These are phyloP conservation scores for Pteruthius melanotis DNA, from an alignment of 2,113 vertebrate species.

Conservation along the genomic window DNA sequence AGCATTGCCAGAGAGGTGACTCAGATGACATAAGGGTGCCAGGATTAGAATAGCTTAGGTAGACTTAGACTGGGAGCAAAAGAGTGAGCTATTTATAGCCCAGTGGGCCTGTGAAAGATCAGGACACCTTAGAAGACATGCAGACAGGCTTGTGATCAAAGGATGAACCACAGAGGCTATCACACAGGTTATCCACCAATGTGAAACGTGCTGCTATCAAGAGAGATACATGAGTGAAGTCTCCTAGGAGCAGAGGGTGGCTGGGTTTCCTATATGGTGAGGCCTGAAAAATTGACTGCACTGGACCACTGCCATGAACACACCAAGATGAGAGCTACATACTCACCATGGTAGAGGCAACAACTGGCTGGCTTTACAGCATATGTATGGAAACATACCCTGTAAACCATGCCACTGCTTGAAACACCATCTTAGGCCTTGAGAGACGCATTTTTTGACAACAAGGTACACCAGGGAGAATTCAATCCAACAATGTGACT, in stretches of 20 bases:
- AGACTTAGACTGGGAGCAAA: background rate
- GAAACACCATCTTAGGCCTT: background rate
- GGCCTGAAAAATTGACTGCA: background rate
- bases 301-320: background rate
- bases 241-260: background rate
- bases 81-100: background rate
- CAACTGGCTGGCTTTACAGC: background rate
- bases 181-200: background rate
- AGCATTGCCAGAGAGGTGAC: background rate
- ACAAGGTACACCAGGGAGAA: background rate
- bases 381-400: background rate
- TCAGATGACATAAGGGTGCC: background rate
- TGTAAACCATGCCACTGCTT: background rate
- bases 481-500: rapidly evolving
- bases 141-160: too few species aligned
- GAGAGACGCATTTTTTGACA: background rate
- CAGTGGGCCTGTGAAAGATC: rapidly evolving
- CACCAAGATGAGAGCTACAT: background rate
- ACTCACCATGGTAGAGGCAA: too few species aligned
- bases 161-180: rapidly evolving
- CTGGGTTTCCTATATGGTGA: background rate
- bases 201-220: background rate
- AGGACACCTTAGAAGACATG: background rate
- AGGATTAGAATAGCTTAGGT: background rate
- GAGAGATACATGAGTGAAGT: rapidly evolving